phyloP scores from a whole-genome alignment of 2,888 invertebrate genomes.

The Alcis repandata region DNA sequence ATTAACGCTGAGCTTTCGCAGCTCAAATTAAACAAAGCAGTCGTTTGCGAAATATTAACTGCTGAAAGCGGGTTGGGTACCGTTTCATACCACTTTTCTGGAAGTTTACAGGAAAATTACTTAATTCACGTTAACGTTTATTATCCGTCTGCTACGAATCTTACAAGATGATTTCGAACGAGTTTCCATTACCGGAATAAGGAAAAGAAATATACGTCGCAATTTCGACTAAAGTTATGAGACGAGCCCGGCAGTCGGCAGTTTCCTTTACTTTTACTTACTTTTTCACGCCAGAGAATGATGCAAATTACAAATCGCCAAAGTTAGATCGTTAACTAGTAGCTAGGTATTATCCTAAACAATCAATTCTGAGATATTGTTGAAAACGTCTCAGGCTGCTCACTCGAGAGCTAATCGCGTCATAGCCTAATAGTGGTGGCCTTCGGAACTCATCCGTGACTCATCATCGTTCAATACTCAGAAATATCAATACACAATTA shows the following conservation, averaged over 20 bases:
- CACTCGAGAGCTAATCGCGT: slow-evolving; percentile 6
- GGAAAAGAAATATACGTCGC: background rate
- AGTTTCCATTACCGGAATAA: background rate
- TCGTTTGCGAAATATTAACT: background rate
- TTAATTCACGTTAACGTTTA: no score
- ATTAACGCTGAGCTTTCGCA: background rate
- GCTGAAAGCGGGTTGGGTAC: background rate
- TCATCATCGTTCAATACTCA: slow-evolving; percentile 20
- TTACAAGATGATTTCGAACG: background rate
- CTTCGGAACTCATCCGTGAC: slow-evolving; percentile 30
- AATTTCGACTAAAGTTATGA: slow-evolving; percentile 1
- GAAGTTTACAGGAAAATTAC: background rate
- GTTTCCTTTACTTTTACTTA: slow-evolving; percentile 4
- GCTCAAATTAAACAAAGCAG: background rate
- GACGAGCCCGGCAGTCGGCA: background rate
- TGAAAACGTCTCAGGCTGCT: background rate
- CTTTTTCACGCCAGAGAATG: background rate
- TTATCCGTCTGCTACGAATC: background rate
- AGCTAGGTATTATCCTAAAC: background rate
- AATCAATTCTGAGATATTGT: background rate
- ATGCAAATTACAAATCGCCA: slow-evolving; percentile 3
- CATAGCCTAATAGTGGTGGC: slow-evolving; percentile 25
- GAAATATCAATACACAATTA: slow-evolving; percentile 15
- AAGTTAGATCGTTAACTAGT: background rate
- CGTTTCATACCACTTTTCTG: background rate